These are phyloP conservation scores for Dione juno DNA, from an alignment of 2,888 invertebrate genomes.

Conservation along the genomic window DNA sequence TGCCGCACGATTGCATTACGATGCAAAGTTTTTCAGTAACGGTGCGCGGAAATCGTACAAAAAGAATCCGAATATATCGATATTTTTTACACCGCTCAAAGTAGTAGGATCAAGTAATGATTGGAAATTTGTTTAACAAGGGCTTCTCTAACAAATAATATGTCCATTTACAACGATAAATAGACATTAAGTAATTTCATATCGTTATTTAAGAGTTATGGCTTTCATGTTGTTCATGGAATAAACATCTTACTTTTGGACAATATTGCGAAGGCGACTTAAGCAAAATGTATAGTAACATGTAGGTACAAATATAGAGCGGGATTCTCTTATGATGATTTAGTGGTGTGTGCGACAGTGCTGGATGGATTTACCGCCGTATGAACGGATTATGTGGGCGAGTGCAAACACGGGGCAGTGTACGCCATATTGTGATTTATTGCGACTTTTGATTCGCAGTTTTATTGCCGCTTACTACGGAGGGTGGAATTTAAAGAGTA, in stretches of 20 bases:
- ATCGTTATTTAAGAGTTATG: constrained; percentile 15
- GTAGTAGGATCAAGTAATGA: constrained; percentile 71
- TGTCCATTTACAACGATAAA: constrained; percentile 33
- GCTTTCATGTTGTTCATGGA: constrained; percentile 34
- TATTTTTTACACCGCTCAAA: constrained; percentile 68
- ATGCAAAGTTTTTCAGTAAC: constrained; percentile 81
- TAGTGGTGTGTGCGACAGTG: constrained; percentile 76
- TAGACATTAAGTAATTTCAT: constrained; percentile 36
- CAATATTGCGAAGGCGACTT: constrained; percentile 30
- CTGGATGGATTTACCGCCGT: constrained; percentile 82
- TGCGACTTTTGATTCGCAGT: constrained; percentile 80
- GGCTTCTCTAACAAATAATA: constrained; percentile 47
- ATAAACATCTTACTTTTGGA: constrained; percentile 34
- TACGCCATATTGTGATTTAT: constrained; percentile 81
- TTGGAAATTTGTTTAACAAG: constrained; percentile 61
- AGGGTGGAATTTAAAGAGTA: constrained; percentile 58
- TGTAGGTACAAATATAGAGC: constrained; percentile 52
- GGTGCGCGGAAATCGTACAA: constrained; percentile 72
- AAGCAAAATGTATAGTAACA: constrained; percentile 58
- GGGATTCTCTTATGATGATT: constrained; percentile 84
- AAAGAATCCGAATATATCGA: constrained; percentile 72
- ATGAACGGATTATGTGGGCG: constrained; percentile 84
- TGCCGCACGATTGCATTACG: constrained; percentile 79
- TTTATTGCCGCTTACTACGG: constrained; percentile 70
- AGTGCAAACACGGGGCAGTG: constrained; percentile 82